These are phyloP conservation scores for Seriola dumerili DNA, from an alignment of 2,113 vertebrate species.

Conservation along the genomic window DNA sequence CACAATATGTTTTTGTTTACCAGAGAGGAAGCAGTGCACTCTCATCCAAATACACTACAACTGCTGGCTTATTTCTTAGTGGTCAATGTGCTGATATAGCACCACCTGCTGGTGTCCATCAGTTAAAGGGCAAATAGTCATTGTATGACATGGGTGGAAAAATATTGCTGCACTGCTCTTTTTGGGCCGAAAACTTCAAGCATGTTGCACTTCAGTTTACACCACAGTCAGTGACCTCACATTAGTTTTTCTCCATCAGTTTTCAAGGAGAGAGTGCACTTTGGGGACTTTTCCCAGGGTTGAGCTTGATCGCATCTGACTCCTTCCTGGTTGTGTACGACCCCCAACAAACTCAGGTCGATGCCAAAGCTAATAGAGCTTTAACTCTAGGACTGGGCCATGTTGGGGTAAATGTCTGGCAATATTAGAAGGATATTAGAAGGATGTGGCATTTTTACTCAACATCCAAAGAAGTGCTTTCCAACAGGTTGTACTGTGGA, in stretches of 20 bases:
- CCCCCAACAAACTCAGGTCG: background rate
- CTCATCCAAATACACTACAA: background rate
- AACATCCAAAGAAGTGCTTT: background rate
- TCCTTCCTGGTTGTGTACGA: background rate
- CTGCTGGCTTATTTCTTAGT: background rate
- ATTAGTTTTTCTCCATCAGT: background rate
- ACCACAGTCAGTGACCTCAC: background rate
- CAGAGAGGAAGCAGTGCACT: background rate
- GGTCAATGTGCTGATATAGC: slow-evolving; percentile 40
- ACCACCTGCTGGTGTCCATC: slow-evolving; percentile 61
- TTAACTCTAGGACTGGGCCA: background rate
- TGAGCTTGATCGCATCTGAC: background rate
- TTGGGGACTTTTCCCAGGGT: background rate
- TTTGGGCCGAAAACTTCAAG: background rate
- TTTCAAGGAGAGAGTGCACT: background rate
- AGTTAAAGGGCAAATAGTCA: slow-evolving; percentile 10
- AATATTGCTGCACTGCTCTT: background rate
- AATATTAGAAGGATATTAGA: background rate
- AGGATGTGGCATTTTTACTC: background rate
- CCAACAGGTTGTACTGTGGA: background rate
- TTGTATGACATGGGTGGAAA: background rate
- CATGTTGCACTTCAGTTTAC: background rate
- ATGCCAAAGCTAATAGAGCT: background rate
- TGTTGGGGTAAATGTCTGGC: background rate
- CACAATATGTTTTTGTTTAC: slow-evolving; percentile 28